Base-by-base conservation (phyloP, 1,140 invertebrate species). In the Riptortus pedestris region DNA sequence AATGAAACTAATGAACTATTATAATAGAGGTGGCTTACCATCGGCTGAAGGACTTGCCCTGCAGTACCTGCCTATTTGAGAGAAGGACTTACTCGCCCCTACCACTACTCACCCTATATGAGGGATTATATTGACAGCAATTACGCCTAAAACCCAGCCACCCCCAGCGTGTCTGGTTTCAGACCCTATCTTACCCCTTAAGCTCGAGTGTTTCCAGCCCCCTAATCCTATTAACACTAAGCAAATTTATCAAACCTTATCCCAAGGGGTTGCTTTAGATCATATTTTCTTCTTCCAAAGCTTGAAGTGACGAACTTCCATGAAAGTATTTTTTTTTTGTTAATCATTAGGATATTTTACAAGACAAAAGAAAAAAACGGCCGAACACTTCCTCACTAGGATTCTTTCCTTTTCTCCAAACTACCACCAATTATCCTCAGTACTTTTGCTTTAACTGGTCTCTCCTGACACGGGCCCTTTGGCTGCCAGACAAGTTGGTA, bases 121-220 rank as follows among this genome's bases (percentile, higher is more conserved):
- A 51, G 48, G 48, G 48, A 51, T 51, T n/a, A 24, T 20, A 51
- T 51, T 51, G 57, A 59, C 57, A 59, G 18, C 57, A 59, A 59
- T 59, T 59, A 59, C 57, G 28, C 18, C 16, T 31, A 31, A 59
- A 59, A 59, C 18, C 26, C 57, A 16, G 57, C 33, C 57, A 31
- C 28, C 57, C 57, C 57, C 26, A 24, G 14, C 20, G 51, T 22
- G 3, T 55, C 51, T 55, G 51, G 24, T 55, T 55, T 55, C 51
- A 4, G 24, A 22, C 51, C 24, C 24, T 55, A 18, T 55, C 31
- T 14, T 38, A 5, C 31, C 31, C 14, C 14, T 14, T 38, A 7
- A 14, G 31, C 31, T 38, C 31, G 31, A 55, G 51, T 55, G 18
- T 24, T 55, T 55, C 18, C 51, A 24, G 20, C 51, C 51, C 51